Evolutionary conservation across 2,888 invertebrate genomes (phyloP), one percentile per base, ranked within the genome.

Genomic region (Nomada goodeniana): DNA sequence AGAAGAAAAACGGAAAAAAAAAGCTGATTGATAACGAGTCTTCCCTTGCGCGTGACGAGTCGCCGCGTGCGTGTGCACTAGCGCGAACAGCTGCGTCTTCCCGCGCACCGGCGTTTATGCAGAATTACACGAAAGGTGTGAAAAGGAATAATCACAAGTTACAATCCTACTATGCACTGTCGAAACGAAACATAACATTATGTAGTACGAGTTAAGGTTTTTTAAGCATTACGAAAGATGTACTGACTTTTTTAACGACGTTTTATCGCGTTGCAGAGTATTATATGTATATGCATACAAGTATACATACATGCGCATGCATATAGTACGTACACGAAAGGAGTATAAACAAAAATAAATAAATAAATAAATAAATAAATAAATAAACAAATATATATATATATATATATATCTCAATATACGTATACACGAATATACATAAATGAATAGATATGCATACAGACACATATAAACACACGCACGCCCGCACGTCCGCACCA

Each of bases 181-280:
- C 88, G 29, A 79, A 81, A 88, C 53, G 88, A 88, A 88, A 88
- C 88, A 87, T 88, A 88, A 82, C 77, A 72, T 57, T 60, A 80
- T 69, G 85, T 88, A 88, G 88, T 52, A 85, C 75, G 82, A 82
- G 71, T 85, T 88, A 88, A 88, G 88, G 59, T 85, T 88, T 88
- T 88, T 88, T 87, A 88, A 88, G 79, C 79, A 84, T 88, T 88
- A 88, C 57, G 77, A 80, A 80, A 80, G 72, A 82, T 83, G 86
- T 88, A 88, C 88, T 88, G 87, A 88, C 80, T 88, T 88, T 88
- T 88, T 88, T 88, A 89, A 86, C 63, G 78, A 88, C 87, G 83
- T 88, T 88, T 88, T 88, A 88, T 88, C 88, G 77, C 85, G 85
- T 88, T 87, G 87, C 73, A 74, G 75, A 82, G 55, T 87, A 88